Evolutionary conservation across 1,140 invertebrate species (phyloP), one percentile per base, ranked within the genome.

Genomic region (Belonocnema kinseyi): DNA sequence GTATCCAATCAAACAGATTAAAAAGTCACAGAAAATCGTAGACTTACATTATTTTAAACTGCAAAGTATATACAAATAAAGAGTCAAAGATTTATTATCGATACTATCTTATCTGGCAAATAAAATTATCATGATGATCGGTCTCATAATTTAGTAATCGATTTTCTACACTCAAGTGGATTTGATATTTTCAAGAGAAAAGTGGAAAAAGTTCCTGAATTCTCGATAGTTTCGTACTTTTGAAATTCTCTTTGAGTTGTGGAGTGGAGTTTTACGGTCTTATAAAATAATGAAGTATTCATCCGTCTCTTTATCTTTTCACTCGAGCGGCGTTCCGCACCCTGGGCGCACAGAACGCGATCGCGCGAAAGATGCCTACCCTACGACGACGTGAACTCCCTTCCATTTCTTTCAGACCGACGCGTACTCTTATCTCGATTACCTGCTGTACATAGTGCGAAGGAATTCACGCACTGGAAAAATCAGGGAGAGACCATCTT

Each of bases 211-310:
- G 40, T 46, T 46, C 10, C 7, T 46, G 40, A 46, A 10, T 46
- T 46, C 40, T 46, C 40, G 40, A 46, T 46, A 46, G 40, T 46
- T 10, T 1, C 2, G 40, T 11, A 10, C 10, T 46, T 46, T 11
- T 46, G 40, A 46, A 46, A 46, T 66, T 19, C 40, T 26, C 61
- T 66, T 66, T 33, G 21, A 40, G 26, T 66, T 33, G 33, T 14
- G 33, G 26, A 40, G 16, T 66, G 40, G 40, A 40, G n/a, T 66
- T 66, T 66, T 66, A 66, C 33, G 61, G 61, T 66, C 61, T 66
- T 66, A 66, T 66, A 66, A 66, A 66, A 66, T 66, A 46, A 66
- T 66, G 61, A 66, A 66, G 61, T 66, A 40, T 66, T 66, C 61
- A 66, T 40, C 61, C 61, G 40, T 66, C 61, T 66, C 61, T 66